These are phyloP conservation scores for Novumbra hubbsi DNA, from an alignment of 2,797 vertebrate species.

Conservation along the genomic window DNA sequence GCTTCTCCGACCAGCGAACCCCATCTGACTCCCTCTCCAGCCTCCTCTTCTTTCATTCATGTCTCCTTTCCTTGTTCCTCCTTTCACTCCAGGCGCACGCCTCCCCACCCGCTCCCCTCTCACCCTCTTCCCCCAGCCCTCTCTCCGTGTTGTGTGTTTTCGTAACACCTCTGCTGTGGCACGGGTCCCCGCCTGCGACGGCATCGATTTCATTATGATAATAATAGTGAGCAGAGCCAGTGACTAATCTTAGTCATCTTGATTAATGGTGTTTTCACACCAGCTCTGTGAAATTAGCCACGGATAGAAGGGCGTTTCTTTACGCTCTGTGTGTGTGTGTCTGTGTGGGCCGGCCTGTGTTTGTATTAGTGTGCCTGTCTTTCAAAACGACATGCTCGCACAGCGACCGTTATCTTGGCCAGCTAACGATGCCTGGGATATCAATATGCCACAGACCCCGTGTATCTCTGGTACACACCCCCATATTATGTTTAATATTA, in stretches of 20 bases:
- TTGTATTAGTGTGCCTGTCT: not conserved
- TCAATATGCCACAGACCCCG: not conserved
- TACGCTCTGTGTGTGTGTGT: slow-evolving; percentile 18
- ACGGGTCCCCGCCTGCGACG: slow-evolving; percentile 46
- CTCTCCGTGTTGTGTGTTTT: slow-evolving; percentile 18
- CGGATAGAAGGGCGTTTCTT: slow-evolving; percentile 41
- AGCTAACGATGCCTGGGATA: not conserved
- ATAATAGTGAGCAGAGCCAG: slow-evolving; percentile 64
- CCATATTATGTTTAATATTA: slow-evolving; percentile 19
- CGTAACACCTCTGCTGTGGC: slow-evolving; percentile 30
- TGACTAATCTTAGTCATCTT: slow-evolving; percentile 76
- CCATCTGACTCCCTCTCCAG: not conserved
- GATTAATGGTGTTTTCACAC: slow-evolving; percentile 77
- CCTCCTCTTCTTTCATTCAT: not conserved
- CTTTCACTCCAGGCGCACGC: not conserved
- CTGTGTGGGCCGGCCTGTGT: slow-evolving; percentile 40
- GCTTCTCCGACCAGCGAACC: slow-evolving; percentile 25
- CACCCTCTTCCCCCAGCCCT: slow-evolving; percentile 1
- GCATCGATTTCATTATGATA: slow-evolving; percentile 77
- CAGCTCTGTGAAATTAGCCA: slow-evolving; percentile 64
- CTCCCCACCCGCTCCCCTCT: not conserved
- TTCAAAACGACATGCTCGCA: slow-evolving; percentile 39
- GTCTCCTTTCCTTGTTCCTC: not conserved
- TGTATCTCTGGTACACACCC: not conserved
- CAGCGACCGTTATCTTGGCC: not conserved